phyloP scores from a whole-genome alignment of 2,888 invertebrate species.

The Hypomecis punctinalis region DNA sequence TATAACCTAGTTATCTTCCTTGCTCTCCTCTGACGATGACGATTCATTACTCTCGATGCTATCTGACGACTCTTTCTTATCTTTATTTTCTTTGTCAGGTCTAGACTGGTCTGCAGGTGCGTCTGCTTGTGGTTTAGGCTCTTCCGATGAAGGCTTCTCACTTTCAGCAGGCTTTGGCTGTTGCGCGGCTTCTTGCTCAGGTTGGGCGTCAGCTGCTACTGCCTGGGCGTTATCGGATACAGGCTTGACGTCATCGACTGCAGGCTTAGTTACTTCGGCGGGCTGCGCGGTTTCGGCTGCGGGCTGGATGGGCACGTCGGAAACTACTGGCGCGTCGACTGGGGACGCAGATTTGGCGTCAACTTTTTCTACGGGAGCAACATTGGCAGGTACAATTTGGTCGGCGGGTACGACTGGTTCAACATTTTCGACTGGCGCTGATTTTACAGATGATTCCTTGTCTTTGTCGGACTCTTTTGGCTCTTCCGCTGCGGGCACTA shows the following conservation, averaged over 20 bases:
- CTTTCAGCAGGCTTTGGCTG: constrained; percentile 12
- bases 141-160: neutral
- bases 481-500: constrained; percentile 40
- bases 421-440: neutral
- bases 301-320: constrained; percentile 13
- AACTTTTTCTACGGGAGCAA: neutral
- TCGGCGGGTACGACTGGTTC: neutral
- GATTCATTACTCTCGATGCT: constrained; percentile 54
- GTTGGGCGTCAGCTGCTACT: constrained; percentile 27
- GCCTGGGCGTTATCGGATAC: neutral
- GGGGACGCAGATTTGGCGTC: constrained; percentile 4
- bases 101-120: constrained; percentile 42
- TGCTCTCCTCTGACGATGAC: constrained; percentile 62
- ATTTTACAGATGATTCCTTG: constrained; percentile 29
- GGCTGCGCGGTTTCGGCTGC: constrained; percentile 28
- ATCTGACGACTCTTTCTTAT: constrained; percentile 58
- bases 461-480: constrained; percentile 25
- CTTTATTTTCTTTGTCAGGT: constrained; percentile 20
- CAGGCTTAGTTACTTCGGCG: constrained; percentile 30
- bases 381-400: neutral
- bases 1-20: constrained; percentile 65
- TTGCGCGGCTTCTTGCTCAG: constrained; percentile 17
- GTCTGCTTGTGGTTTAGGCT: constrained; percentile 21
- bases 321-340: constrained; percentile 5
- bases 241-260: neutral